Percentiles rank a stretch among this genome's conserved stretches.
Evolutionary conservation across 2,113 vertebrate species (phyloP).

Genomic region (Lucifuga dentata): DNA sequence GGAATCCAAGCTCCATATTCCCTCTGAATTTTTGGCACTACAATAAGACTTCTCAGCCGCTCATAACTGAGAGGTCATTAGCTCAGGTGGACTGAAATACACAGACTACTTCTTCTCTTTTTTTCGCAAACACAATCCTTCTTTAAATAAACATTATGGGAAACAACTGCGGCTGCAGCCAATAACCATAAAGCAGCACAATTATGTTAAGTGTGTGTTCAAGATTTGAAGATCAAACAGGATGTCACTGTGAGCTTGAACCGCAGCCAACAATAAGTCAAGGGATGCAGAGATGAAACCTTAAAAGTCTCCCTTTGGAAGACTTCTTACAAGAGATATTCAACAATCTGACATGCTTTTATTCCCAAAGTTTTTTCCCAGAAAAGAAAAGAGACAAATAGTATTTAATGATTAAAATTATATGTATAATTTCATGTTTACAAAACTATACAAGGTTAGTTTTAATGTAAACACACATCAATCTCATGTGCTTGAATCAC

Average conservation of each 20-base stretch:
- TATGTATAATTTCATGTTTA: too few relatives aligned
- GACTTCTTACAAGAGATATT: conserved; percentile 22
- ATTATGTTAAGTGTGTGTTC: conserved; percentile 66
- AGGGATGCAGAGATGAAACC: conserved; percentile 44
- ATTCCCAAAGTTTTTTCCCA: conserved; percentile 13
- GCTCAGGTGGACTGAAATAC: conserved; percentile 71
- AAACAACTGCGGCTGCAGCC: conserved; percentile 54
- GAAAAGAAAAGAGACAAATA: conserved; percentile 25
- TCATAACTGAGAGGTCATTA: conserved; percentile 33
- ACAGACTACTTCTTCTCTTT: conserved; percentile 37
- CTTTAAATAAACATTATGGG: conserved; percentile 71
- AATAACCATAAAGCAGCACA: conserved; percentile 71
- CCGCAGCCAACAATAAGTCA: conserved; percentile 46
- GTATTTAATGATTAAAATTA: too few relatives aligned
- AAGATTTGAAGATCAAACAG: conserved; percentile 70
- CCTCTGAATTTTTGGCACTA: conserved; percentile 33
- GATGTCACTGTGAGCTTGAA: conserved; percentile 65
- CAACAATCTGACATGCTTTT: conserved; percentile 28
- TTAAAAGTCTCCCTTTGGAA: conserved; percentile 29
- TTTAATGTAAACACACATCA: too few relatives aligned
- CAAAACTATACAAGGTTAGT: too few relatives aligned
- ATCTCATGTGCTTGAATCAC: neutral
- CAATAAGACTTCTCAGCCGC: neutral
- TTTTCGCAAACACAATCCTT: conserved; percentile 49
- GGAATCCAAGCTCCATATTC: conserved; percentile 18